Conservation (phyloP, 53 echinoderm and acorn worm species). For the Patiria pectinifera region DNA sequence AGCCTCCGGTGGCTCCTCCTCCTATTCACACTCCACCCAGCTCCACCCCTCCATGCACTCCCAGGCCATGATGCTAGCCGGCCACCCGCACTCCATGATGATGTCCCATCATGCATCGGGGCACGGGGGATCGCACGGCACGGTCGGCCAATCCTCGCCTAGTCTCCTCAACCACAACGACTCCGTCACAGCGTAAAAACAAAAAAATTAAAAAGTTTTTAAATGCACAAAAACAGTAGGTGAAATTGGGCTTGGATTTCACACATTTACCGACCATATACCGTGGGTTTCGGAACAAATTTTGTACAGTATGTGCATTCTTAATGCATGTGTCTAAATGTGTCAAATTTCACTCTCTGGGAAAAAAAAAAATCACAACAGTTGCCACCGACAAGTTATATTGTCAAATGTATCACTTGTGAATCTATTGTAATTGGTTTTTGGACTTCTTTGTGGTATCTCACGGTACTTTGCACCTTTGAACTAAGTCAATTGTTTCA, state of each 20-base stretch:
- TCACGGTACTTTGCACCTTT: conserved; percentile 22
- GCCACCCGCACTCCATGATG: conserved; percentile 69
- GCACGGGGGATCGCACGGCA: conserved; percentile 35
- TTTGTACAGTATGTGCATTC: too few species aligned
- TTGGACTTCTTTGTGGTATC: conserved; percentile 16
- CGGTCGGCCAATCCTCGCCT: conserved; percentile 53
- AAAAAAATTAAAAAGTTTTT: too few species aligned
- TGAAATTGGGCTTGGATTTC: too few species aligned
- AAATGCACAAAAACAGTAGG: too few species aligned
- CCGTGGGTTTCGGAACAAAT: too few species aligned
- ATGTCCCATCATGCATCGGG: conserved; percentile 64
- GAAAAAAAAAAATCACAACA: not conserved
- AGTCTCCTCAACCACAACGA: conserved; percentile 57
- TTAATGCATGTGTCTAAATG: too few species aligned
- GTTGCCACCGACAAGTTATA: not conserved
- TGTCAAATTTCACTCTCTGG: too few species aligned
- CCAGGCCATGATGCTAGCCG: conserved; percentile 66
- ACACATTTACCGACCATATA: too few species aligned
- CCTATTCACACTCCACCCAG: conserved; percentile 79
- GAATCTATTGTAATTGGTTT: not conserved
- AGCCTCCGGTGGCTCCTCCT: conserved; percentile 44
- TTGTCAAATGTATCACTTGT: not conserved
- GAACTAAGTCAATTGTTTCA: not conserved
- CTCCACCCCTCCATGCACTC: conserved; percentile 82
- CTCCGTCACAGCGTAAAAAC: conserved; percentile 43